Conservation (phyloP, 2,797 vertebrate species). For the Huso huso region DNA sequence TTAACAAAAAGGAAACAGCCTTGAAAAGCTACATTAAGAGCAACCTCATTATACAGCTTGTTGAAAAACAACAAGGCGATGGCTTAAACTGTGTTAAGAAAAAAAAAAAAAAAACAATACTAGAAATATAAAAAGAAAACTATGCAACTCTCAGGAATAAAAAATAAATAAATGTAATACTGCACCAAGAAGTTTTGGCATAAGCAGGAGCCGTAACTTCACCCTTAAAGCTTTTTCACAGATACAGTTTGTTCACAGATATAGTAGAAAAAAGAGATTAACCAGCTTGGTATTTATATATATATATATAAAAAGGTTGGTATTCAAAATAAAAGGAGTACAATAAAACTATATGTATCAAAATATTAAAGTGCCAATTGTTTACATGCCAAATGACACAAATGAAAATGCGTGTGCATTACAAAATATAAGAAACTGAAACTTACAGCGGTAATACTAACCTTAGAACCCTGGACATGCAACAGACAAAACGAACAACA, state of each 20-base stretch:
- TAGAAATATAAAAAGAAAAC: too few relatives aligned
- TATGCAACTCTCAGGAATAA: too few relatives aligned
- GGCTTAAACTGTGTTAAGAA: background rate
- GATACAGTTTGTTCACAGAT: too few relatives aligned
- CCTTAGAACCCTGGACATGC: conserved; percentile 99
- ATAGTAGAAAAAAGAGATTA: background rate
- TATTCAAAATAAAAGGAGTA: too few relatives aligned
- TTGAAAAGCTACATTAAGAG: conserved; percentile 16
- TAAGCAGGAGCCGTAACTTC: too few relatives aligned
- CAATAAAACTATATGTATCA: background rate
- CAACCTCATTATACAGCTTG: too few relatives aligned
- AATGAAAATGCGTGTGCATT: conserved; percentile 30
- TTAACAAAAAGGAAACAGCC: conserved; percentile 58
- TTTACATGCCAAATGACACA: conserved; percentile 36
- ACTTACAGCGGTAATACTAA: conserved; percentile 94
- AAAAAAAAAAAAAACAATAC: too few relatives aligned
- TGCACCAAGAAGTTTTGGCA: too few relatives aligned
- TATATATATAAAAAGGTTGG: background rate
- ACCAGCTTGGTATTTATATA: background rate
- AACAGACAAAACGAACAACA: conserved; percentile 80
- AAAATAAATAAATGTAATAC: too few relatives aligned
- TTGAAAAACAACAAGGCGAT: background rate
- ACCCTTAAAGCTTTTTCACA: too few relatives aligned
- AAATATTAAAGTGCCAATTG: background rate
- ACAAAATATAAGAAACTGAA: conserved; percentile 60